phyloP scores from a whole-genome alignment of 2,888 invertebrate genomes.

The Thysanoteuthis rhombus region DNA sequence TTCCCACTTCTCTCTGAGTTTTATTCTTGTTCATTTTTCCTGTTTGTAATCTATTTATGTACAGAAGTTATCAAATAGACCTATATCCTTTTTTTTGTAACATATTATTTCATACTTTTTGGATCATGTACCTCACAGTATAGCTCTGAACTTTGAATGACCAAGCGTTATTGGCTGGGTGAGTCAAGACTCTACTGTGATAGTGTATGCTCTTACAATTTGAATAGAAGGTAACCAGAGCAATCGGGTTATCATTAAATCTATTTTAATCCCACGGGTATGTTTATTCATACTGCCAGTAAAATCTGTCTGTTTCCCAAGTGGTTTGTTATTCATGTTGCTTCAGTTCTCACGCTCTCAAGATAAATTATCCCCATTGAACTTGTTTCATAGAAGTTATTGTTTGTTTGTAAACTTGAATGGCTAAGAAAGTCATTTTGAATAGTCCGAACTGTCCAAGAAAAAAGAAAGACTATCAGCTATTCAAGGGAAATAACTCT shows the following conservation, averaged over 20 bases:
- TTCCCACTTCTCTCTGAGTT: too few species aligned
- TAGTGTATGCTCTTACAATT: not conserved
- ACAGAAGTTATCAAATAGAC: too few species aligned
- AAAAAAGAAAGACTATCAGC: not conserved
- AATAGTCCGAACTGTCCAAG: not conserved
- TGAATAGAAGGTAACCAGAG: not conserved
- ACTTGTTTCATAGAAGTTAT: not conserved
- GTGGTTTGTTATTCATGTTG: not conserved
- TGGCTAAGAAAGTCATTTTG: not conserved
- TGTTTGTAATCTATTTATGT: too few species aligned
- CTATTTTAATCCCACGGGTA: not conserved
- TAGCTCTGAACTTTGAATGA: not conserved
- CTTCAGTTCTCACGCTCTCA: not conserved
- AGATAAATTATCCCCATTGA: not conserved
- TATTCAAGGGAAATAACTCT: not conserved
- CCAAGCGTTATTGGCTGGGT: too few species aligned
- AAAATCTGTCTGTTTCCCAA: not conserved
- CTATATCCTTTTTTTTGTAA: too few species aligned
- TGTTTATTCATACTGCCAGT: not conserved
- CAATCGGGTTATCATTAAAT: not conserved
- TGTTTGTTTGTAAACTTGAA: not conserved
- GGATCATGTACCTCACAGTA: not conserved
- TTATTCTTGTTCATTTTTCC: too few species aligned
- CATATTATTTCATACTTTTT: too few species aligned
- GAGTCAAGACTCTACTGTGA: not conserved